Evolutionary conservation across 2,113 vertebrate genomes (phyloP).

Genomic region (Myotis brandtii): DNA sequence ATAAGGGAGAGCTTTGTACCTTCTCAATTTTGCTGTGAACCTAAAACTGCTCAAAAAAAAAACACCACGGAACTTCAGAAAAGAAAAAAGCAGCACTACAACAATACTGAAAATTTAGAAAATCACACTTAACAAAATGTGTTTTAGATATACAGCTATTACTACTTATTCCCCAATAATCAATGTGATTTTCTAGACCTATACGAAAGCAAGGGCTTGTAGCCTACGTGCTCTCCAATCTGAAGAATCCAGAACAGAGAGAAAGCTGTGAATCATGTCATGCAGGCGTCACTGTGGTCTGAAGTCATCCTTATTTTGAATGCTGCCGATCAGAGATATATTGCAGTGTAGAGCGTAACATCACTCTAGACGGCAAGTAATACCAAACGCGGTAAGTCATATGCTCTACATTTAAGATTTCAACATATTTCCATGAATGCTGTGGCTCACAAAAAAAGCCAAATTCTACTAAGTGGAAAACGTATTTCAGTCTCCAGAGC

Average conservation of each 20-base stretch:
- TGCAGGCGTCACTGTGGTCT: not conserved
- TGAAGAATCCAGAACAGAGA: not conserved
- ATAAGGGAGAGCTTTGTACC: not conserved
- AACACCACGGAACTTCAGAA: not conserved
- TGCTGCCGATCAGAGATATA: not conserved
- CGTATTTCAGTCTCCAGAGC: constrained; percentile 56
- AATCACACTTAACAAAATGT: not conserved
- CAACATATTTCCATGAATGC: constrained; percentile 67
- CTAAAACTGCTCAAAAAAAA: not conserved
- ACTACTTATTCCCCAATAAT: not conserved
- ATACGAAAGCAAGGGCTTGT: not conserved
- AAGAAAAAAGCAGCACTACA: not conserved
- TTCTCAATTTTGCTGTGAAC: not conserved
- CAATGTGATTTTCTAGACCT: not conserved
- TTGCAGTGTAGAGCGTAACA: not conserved
- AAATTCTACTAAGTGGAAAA: constrained; percentile 75
- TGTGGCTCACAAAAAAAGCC: constrained; percentile 1
- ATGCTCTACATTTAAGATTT: constrained; percentile 52
- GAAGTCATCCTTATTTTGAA: not conserved
- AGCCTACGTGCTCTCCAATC: not conserved
- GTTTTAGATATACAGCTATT: not conserved
- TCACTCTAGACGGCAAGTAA: constrained; percentile 9
- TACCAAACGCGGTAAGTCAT: constrained; percentile 39
- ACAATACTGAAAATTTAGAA: not conserved
- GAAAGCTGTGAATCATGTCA: not conserved